These are phyloP conservation scores for Siderastrea radians DNA, from an alignment of 92 coral and sea anemone genomes.

Conservation along the genomic window DNA sequence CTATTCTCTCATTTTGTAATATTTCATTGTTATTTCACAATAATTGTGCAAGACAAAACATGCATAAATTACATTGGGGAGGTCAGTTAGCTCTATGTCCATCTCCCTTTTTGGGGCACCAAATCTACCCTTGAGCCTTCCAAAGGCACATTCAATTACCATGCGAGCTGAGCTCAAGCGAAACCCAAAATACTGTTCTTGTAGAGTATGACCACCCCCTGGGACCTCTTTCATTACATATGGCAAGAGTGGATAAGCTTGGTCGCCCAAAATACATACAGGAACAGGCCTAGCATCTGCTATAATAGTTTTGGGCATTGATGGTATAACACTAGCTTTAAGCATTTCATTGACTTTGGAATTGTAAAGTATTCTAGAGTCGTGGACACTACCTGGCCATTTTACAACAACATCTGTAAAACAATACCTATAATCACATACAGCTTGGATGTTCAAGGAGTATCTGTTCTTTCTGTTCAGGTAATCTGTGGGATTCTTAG, in stretches of 20 bases:
- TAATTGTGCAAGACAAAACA: constrained; percentile 32
- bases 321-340: constrained; percentile 54
- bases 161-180: background rate
- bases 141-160: constrained; percentile 37
- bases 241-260: constrained; percentile 27
- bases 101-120: constrained; percentile 20
- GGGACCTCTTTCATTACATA: constrained; percentile 36
- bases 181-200: constrained; percentile 36
- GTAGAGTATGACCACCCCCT: constrained; percentile 14
- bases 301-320: constrained; percentile 8
- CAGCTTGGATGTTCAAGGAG: constrained; percentile 48
- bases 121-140: constrained; percentile 27
- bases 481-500: background rate
- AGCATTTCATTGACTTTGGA: constrained; percentile 43
- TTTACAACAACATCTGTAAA: constrained; percentile 14
- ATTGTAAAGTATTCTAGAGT: constrained; percentile 64
- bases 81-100: constrained; percentile 28
- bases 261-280: background rate
- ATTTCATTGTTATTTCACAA: constrained; percentile 22
- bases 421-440: background rate
- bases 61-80: constrained; percentile 29
- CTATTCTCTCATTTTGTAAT: background rate
- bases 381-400: constrained; percentile 61
- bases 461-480: constrained; percentile 24
- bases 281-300: background rate